Evolutionary conservation across 1,140 invertebrate species (phyloP).

Genomic region (Adoxophyes honmai): DNA sequence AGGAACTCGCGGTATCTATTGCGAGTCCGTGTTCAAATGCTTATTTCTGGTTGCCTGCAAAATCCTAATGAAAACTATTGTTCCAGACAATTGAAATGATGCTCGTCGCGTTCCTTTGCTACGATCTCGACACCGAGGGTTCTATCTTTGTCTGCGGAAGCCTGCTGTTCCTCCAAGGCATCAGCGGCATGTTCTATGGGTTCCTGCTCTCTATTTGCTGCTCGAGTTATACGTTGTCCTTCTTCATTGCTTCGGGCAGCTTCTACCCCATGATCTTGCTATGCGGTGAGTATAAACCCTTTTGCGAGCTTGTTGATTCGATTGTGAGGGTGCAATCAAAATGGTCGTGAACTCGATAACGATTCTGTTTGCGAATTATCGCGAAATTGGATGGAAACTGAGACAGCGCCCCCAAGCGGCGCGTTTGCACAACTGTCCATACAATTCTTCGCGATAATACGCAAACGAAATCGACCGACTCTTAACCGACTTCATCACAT

Average conservation of each 20-base stretch:
- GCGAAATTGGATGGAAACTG: too few species aligned
- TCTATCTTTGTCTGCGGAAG: conserved; percentile 51
- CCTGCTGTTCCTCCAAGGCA: conserved; percentile 70
- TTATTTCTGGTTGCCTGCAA: neutral
- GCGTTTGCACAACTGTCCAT: too few species aligned
- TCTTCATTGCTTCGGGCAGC: conserved; percentile 89
- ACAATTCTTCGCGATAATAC: too few species aligned
- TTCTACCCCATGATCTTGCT: conserved; percentile 92
- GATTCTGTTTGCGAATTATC: too few species aligned
- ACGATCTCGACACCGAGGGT: conserved; percentile 62
- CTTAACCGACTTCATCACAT: too few species aligned
- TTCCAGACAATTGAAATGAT: conserved; percentile 68
- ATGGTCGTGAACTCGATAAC: too few species aligned
- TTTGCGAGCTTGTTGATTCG: too few species aligned
- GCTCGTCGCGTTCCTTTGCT: conserved; percentile 58
- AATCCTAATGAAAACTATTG: conserved; percentile 2
- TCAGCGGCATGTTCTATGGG: conserved; percentile 78
- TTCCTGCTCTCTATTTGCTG: conserved; percentile 89
- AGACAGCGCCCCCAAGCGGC: too few species aligned
- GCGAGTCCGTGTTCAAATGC: too few species aligned
- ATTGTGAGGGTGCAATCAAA: too few species aligned
- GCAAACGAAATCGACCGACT: too few species aligned
- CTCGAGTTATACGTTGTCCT: conserved; percentile 86
- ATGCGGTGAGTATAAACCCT: conserved; percentile 81
- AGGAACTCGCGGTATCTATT: too few species aligned